Conservation (phyloP, 2,888 invertebrate species). For the Agrotis exclamationis region DNA sequence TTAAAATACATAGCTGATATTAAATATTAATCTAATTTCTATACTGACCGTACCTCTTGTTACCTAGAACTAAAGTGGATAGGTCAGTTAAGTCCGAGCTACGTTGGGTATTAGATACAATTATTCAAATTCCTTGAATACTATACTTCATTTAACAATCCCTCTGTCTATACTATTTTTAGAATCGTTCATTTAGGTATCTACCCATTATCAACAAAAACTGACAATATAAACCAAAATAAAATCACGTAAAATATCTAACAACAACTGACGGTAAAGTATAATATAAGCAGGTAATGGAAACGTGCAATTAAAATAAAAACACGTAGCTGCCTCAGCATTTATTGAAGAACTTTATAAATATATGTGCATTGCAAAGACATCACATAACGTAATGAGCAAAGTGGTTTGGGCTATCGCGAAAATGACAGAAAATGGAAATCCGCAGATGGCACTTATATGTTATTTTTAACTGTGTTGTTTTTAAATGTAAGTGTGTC, state of each 20-base stretch:
- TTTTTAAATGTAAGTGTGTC: slow-evolving; percentile 73
- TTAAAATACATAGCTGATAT: background rate
- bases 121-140: no score
- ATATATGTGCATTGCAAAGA: slow-evolving; percentile 65
- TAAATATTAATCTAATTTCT: background rate
- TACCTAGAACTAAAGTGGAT: background rate
- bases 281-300: slow-evolving; percentile 43
- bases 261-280: slow-evolving; percentile 14
- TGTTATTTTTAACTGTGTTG: slow-evolving; percentile 77
- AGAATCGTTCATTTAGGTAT: background rate
- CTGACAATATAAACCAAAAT: background rate
- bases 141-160: no score
- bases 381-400: slow-evolving; percentile 64
- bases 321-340: slow-evolving; percentile 47
- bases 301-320: slow-evolving; percentile 54
- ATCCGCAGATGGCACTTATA: slow-evolving; percentile 76
- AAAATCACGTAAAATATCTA: slow-evolving; percentile 25
- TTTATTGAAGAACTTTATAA: slow-evolving; percentile 58
- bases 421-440: slow-evolving; percentile 88
- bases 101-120: background rate
- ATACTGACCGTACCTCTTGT: background rate
- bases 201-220: background rate
- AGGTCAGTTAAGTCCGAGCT: background rate
- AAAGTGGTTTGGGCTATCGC: slow-evolving; percentile 57
- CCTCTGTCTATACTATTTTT: background rate